These are phyloP conservation scores for Zygaena filipendulae DNA, from an alignment of 2,888 invertebrate species.

Conservation along the genomic window DNA sequence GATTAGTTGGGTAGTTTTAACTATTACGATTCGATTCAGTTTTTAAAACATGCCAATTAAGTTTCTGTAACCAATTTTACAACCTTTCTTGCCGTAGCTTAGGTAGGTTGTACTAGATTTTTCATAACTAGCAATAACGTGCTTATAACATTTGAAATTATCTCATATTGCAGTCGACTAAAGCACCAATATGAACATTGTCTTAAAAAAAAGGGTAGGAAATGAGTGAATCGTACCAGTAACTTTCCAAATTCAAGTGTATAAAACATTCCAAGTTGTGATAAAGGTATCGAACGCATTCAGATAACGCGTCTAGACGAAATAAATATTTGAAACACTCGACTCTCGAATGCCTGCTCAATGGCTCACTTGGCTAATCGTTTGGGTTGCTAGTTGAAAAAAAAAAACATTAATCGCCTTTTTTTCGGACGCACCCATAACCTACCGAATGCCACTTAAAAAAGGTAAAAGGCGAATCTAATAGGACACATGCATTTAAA, in stretches of 20 bases:
- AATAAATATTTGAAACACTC: constrained; percentile 59
- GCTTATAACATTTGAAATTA: too few relatives aligned
- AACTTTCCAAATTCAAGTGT: constrained; percentile 43
- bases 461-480: constrained; percentile 55
- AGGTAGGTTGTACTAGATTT: too few relatives aligned
- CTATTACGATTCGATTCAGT: constrained; percentile 20
- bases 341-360: constrained; percentile 59
- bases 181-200: too few relatives aligned
- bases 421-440: constrained; percentile 42
- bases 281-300: constrained; percentile 49
- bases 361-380: constrained; percentile 67
- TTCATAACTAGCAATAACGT: too few relatives aligned
- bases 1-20: too few relatives aligned
- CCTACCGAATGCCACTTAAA: constrained; percentile 50
- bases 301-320: constrained; percentile 62
- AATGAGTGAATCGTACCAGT: constrained; percentile 11
- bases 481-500: constrained; percentile 37
- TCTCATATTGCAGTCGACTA: too few relatives aligned
- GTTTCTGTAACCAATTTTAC: too few relatives aligned
- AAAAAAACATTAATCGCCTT: constrained; percentile 36
- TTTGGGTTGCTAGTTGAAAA: constrained; percentile 35
- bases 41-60: constrained; percentile 26
- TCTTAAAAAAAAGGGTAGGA: not conserved
- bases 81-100: too few relatives aligned
- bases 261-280: constrained; percentile 52